Evolutionary conservation across 2,888 invertebrate genomes (phyloP), one percentile per base, ranked within the genome.

Genomic region (Noctua janthe): DNA sequence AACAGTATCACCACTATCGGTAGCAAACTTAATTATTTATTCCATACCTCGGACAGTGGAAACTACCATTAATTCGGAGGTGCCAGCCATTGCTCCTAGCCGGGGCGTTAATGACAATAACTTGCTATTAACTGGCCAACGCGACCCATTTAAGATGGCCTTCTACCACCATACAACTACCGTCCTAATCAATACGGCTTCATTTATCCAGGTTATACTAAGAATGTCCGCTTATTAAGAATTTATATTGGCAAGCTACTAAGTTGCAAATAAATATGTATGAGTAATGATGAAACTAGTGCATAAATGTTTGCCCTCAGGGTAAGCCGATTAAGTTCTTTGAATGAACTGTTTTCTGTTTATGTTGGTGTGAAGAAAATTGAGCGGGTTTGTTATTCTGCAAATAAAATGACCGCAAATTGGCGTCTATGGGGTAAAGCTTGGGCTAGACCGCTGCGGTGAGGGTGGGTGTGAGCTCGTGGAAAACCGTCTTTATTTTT

Each of bases 71-170:
- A 91, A 90, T 92, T 91, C 91, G 91, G 92, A 93, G 94, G 93
- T 93, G 93, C 90, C 91, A 90, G 89, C 88, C 90, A 89, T 91
- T 90, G 90, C 88, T 90, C 90, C 91, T 91, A 87, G 88, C 90
- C 86, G 90, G 91, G 87, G 91, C 94, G 94, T 94, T 95, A 95
- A 95, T 95, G 95, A 95, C 94, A 95, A 95, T 95, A 95, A 95
- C 95, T 95, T 91, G 94, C 94, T 91, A 94, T 95, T 94, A 94
- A 93, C 92, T 79, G 82, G 86, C 87, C 85, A 86, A 89, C 78
- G 78, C 91, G 88, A 87, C 90, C 91, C 82, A 80, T 90, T 91
- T 84, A 82, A 81, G 86, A 87, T 84, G 87, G 11, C 62, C 83
- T 79, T 80, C 81, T 75, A 70, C 80, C 54, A 49, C 84, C 84